Conservation (phyloP, 1,140 invertebrate genomes). For the Zaprionus capensis region DNA sequence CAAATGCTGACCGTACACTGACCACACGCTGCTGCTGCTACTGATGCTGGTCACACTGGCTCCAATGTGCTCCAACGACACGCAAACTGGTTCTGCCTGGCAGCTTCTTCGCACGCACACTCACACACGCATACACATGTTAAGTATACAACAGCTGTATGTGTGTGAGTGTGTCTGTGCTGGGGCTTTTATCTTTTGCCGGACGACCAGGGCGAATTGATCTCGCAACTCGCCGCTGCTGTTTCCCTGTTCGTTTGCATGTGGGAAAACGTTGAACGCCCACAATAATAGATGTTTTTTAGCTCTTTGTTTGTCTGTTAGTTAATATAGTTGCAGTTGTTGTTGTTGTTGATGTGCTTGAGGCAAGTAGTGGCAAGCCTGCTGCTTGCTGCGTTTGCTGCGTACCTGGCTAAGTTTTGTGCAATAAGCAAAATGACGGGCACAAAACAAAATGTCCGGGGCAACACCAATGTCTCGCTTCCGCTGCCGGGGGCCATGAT, state of each 20-base stretch:
- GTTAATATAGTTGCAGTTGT: constrained; percentile 56
- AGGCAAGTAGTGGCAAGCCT: constrained; percentile 20
- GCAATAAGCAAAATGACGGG: constrained; percentile 84
- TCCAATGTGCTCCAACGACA: neutral
- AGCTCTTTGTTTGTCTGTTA: constrained; percentile 50
- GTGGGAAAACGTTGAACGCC: constrained; percentile 84
- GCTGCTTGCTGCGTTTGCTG: constrained; percentile 50
- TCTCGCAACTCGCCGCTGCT: constrained; percentile 45
- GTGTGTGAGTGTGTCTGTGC: constrained; percentile 11
- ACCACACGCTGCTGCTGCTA: constrained; percentile 31
- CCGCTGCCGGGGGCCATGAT: constrained; percentile 57
- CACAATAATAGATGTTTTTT: constrained; percentile 80
- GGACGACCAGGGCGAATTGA: constrained; percentile 17
- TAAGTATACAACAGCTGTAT: neutral
- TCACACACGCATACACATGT: constrained; percentile 11
- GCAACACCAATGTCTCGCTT: constrained; percentile 39
- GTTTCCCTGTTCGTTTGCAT: constrained; percentile 78
- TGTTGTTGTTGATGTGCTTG: constrained; percentile 19
- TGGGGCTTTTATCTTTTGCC: constrained; percentile 48
- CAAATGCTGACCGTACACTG: constrained; percentile 70
- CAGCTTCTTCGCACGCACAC: constrained; percentile 57
- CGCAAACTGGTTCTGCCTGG: constrained; percentile 43
- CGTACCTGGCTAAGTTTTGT: constrained; percentile 68
- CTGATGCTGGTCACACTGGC: too few species aligned
- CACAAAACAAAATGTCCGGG: constrained; percentile 84